Conservation (phyloP, 2,888 invertebrate species). For the Dione vanillae region DNA sequence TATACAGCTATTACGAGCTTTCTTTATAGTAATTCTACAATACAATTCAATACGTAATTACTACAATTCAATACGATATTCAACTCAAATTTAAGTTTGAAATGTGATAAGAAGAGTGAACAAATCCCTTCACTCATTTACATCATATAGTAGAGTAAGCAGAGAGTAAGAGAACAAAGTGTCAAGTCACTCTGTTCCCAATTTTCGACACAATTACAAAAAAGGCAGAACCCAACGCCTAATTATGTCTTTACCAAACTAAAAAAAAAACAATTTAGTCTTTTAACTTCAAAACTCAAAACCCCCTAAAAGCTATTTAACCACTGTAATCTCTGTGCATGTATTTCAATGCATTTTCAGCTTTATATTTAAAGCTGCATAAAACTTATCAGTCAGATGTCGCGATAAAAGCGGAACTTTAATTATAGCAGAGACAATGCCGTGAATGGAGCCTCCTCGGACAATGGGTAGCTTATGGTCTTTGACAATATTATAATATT, state of each 20-base stretch:
- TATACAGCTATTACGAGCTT: neutral
- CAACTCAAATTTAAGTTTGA: neutral
- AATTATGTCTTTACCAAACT: no score
- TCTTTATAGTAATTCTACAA: neutral
- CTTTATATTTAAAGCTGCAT: slow-evolving; percentile 35
- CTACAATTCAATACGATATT: no score
- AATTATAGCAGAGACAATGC: slow-evolving; percentile 46
- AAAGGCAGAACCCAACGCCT: no score
- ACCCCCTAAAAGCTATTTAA: slow-evolving; percentile 7
- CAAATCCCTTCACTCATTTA: no score
- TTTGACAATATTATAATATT: slow-evolving; percentile 37
- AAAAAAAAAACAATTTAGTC: no score
- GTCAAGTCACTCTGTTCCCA: no score
- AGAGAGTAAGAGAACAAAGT: no score
- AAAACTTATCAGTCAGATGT: slow-evolving; percentile 42
- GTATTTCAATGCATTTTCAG: slow-evolving; percentile 32
- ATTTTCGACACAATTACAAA: no score
- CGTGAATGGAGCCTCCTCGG: slow-evolving; percentile 36
- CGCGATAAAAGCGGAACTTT: slow-evolving; percentile 41
- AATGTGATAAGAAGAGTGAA: no score
- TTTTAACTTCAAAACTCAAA: neutral
- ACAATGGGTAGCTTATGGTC: slow-evolving; percentile 44
- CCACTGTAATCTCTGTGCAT: slow-evolving; percentile 20
- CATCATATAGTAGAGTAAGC: no score
- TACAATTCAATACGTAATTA: no score